These are phyloP conservation scores for Muschampia plurimacula DNA, from an alignment of 2,888 invertebrate species.

Conservation along the genomic window DNA sequence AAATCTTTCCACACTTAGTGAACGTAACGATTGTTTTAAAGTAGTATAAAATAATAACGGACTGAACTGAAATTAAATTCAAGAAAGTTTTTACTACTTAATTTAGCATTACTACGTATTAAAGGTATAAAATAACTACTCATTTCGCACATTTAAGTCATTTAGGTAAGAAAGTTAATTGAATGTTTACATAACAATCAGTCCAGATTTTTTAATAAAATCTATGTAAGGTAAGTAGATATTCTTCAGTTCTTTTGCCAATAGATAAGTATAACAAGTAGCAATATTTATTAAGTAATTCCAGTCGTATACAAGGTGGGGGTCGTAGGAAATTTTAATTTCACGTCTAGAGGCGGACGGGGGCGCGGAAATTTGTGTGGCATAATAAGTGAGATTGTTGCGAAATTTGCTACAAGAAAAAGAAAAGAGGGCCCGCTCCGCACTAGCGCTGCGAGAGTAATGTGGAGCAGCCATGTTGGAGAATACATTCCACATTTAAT, in stretches of 20 bases:
- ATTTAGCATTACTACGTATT: no score
- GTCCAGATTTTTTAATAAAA: neutral
- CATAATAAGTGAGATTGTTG: constrained; percentile 86
- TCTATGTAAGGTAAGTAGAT: neutral
- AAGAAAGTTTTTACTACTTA: no score
- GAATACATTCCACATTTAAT: neutral
- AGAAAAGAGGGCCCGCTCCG: constrained; percentile 81
- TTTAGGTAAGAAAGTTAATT: no score
- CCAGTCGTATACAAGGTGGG: constrained; percentile 69
- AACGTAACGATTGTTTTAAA: no score
- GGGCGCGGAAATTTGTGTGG: constrained; percentile 84
- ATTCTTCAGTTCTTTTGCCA: neutral
- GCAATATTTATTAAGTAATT: constrained; percentile 83
- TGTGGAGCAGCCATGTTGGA: constrained; percentile 54
- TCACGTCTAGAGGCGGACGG: constrained; percentile 80
- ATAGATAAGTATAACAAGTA: constrained; percentile 51
- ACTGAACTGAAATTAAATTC: no score
- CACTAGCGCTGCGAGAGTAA: constrained; percentile 50
- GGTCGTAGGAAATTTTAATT: constrained; percentile 85
- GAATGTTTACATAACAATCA: neutral
- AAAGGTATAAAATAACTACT: no score
- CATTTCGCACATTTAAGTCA: no score
- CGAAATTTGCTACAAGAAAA: constrained; percentile 86
- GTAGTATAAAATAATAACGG: no score
- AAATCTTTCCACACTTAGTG: no score